Percentiles rank a stretch among this genome's conserved stretches.
phyloP scores from a whole-genome alignment of 2,113 vertebrate species.

The Anarhynchus alexandrinus region DNA sequence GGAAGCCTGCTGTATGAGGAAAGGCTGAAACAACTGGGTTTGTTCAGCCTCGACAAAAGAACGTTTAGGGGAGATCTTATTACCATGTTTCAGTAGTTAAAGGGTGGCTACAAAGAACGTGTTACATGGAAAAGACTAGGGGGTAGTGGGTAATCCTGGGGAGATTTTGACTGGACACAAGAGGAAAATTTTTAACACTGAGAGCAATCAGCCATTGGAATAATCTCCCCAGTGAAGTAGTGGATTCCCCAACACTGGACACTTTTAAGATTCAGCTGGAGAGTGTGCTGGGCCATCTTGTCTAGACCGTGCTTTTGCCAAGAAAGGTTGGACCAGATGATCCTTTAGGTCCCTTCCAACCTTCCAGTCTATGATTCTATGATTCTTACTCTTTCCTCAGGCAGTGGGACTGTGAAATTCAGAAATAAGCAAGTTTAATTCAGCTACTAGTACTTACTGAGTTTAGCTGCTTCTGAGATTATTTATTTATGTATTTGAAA shows the following conservation, averaged over 20 bases:
- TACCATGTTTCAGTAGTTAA: background rate
- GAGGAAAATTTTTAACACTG: background rate
- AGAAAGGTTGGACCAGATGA: background rate
- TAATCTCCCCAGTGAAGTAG: background rate
- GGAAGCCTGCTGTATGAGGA: background rate
- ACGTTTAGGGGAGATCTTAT: background rate
- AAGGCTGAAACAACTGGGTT: background rate
- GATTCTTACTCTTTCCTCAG: background rate
- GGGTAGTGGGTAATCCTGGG: background rate
- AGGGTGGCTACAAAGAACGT: background rate
- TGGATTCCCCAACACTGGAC: background rate
- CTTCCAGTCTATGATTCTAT: background rate
- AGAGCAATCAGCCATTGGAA: background rate
- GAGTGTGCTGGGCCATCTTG: background rate
- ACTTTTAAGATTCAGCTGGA: background rate
- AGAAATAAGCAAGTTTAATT: background rate
- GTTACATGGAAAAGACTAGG: background rate
- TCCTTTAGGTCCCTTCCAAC: background rate
- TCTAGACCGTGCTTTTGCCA: background rate
- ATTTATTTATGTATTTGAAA: constrained; percentile 42
- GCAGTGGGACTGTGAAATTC: background rate
- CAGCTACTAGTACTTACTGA: background rate
- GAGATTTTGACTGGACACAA: background rate
- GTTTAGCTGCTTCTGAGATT: constrained; percentile 3
- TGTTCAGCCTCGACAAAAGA: background rate